Conservation (phyloP, 2,888 invertebrate genomes). For the Heliconius ethilla region DNA sequence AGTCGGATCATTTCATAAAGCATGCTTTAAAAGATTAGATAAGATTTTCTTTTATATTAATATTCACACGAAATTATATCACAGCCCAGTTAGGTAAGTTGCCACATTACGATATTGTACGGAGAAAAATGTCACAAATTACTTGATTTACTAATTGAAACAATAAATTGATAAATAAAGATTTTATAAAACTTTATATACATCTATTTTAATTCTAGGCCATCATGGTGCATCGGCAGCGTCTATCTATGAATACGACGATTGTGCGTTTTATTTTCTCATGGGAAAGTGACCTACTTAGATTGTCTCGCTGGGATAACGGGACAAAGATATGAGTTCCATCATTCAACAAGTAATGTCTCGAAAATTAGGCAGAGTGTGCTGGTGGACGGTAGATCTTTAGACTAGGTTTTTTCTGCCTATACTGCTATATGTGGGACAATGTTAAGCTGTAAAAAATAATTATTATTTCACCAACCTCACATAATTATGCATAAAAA, state of each 20-base stretch:
- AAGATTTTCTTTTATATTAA: no score
- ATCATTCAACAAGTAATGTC: not conserved
- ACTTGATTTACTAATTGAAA: no score
- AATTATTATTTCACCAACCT: not conserved
- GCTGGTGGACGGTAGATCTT: not conserved
- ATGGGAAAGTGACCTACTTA: not conserved
- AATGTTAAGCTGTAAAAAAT: no score
- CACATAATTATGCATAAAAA: slow-evolving; percentile 1
- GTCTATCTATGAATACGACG: not conserved
- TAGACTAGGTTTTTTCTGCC: not conserved
- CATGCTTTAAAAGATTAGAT: no score
- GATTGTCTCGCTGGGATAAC: not conserved
- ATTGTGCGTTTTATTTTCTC: not conserved
- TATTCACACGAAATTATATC: no score
- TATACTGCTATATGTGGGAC: not conserved
- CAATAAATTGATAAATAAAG: no score
- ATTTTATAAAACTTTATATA: no score
- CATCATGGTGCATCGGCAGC: not conserved
- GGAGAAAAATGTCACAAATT: no score
- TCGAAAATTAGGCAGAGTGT: not conserved
- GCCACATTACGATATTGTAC: no score
- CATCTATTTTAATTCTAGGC: not conserved
- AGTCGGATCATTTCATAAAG: no score
- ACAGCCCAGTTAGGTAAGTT: no score
- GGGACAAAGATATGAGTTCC: not conserved